A percentile compares a stretch with the other conserved stretches of the same genome.
These are phyloP conservation scores for Peromyscus polionotus DNA, from an alignment of 2,113 vertebrate species.

Conservation along the genomic window DNA sequence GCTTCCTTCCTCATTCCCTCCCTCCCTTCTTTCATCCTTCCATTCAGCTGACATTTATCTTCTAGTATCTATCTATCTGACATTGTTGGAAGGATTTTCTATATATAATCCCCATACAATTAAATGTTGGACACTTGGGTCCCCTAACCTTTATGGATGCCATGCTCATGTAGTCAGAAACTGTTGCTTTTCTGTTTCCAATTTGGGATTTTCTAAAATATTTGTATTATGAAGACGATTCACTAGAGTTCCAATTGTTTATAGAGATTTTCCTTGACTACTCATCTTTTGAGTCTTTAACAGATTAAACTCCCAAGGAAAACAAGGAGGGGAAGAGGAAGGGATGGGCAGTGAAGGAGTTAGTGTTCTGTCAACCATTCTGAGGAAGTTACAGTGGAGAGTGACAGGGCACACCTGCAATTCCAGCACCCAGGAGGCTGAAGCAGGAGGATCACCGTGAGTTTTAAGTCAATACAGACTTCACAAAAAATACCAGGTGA, in stretches of 20 bases:
- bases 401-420: neutral
- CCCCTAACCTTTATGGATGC: neutral
- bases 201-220: neutral
- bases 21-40: neutral
- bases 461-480: too few species aligned
- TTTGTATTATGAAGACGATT: neutral
- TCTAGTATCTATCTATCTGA: neutral
- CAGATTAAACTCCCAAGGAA: neutral
- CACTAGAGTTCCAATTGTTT: neutral
- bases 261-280: neutral
- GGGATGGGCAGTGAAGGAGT: too few species aligned
- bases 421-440: neutral
- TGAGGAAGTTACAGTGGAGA: neutral
- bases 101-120: neutral
- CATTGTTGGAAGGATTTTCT: neutral
- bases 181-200: neutral
- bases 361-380: too few species aligned
- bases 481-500: neutral
- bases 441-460: neutral
- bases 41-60: slow-evolving; percentile 2
- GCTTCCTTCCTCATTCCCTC: neutral
- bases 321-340: neutral
- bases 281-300: neutral
- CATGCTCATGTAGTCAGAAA: neutral
- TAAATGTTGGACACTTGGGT: neutral